Conservation (phyloP, 2,797 vertebrate genomes). For the Aulostomus chinensis region DNA sequence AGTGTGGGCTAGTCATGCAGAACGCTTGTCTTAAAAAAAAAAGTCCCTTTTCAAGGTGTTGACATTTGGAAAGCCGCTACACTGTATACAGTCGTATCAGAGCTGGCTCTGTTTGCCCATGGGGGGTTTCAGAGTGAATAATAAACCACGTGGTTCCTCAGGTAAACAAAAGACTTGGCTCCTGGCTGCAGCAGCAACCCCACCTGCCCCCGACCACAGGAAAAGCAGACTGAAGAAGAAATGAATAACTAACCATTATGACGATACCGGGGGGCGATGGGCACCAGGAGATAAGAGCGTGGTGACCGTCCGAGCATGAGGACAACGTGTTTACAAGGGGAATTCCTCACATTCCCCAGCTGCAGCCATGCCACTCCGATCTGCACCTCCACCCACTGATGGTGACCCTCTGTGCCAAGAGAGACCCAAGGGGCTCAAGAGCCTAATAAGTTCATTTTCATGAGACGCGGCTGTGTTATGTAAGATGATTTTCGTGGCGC, state of each 20-base stretch:
- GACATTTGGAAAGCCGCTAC: conserved; percentile 53
- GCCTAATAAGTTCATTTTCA: conserved; percentile 11
- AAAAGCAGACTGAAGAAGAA: conserved; percentile 24
- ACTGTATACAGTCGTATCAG: conserved; percentile 26
- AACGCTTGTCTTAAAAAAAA: conserved; percentile 21
- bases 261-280: conserved; percentile 63
- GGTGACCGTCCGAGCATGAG: conserved; percentile 63
- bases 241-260: conserved; percentile 60
- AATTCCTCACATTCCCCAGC: conserved; percentile 81
- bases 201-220: conserved; percentile 44
- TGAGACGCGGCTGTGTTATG: conserved; percentile 24
- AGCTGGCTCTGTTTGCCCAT: conserved; percentile 31
- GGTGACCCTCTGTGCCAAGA: conserved; percentile 47
- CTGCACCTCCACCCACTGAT: conserved; percentile 68
- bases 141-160: conserved; percentile 28
- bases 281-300: conserved; percentile 69
- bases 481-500: conserved; percentile 21
- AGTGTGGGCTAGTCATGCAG: conserved; percentile 16
- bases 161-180: conserved; percentile 33
- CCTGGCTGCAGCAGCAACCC: neutral
- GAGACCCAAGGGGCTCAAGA: conserved; percentile 33
- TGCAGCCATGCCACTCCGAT: conserved; percentile 71
- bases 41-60: conserved; percentile 31
- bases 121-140: conserved; percentile 28
- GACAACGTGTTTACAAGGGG: conserved; percentile 70